phyloP scores from a whole-genome alignment of 1,140 invertebrate species.

The Drosophila kanapiae region DNA sequence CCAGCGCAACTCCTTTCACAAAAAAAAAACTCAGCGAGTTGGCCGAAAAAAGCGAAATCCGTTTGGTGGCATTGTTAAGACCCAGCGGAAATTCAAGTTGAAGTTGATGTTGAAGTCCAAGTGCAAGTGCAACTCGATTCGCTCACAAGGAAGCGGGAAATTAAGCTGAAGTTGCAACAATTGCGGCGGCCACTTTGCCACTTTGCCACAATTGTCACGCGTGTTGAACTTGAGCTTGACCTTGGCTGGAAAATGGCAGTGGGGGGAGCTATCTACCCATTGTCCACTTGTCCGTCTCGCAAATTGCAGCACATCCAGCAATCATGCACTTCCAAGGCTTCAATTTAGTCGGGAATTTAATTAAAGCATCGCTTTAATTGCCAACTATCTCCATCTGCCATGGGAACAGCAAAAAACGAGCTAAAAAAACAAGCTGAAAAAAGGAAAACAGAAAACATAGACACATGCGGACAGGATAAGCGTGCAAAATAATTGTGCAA shows the following conservation, averaged over 20 bases:
- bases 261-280: slow-evolving; percentile 23
- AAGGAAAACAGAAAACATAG: slow-evolving; percentile 4
- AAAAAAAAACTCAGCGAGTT: slow-evolving; percentile 47
- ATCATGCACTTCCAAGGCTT: slow-evolving; percentile 45
- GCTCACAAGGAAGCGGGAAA: slow-evolving; percentile 69
- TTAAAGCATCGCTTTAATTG: slow-evolving; percentile 64
- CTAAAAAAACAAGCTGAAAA: background rate
- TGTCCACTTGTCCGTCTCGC: slow-evolving; percentile 13
- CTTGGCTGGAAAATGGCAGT: slow-evolving; percentile 56
- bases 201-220: slow-evolving; percentile 45
- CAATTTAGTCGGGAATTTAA: slow-evolving; percentile 59
- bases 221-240: slow-evolving; percentile 82
- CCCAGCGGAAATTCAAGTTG: slow-evolving; percentile 49
- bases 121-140: slow-evolving; percentile 26
- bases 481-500: slow-evolving; percentile 58
- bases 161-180: slow-evolving; percentile 47
- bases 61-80: slow-evolving; percentile 49
- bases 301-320: slow-evolving; percentile 35
- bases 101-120: slow-evolving; percentile 26
- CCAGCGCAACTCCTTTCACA: slow-evolving; percentile 61
- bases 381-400: slow-evolving; percentile 26
- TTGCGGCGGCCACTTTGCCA: slow-evolving; percentile 8
- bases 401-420: slow-evolving; percentile 20
- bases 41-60: slow-evolving; percentile 36
- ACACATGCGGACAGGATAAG: slow-evolving; percentile 44